Evolutionary conservation across 1,140 invertebrate species (phyloP), one percentile per base, ranked within the genome.

Genomic region (Episyrphus balteatus): DNA sequence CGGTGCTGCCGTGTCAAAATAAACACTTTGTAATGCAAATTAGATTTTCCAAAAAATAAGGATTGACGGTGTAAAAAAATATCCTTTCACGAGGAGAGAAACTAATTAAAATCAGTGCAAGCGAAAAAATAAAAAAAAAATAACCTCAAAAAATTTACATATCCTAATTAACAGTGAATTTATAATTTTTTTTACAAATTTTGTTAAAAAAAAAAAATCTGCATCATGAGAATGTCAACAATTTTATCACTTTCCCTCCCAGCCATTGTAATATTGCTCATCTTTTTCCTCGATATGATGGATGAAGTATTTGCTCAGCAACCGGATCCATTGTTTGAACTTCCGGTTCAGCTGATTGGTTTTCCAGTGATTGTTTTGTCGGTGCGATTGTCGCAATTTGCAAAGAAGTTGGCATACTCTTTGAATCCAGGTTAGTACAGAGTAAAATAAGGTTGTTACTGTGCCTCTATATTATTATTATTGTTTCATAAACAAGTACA

Each of bases 281-380:
- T 66, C 13, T 48, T 66, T 18, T 51, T 66, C 14, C 46, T 58
- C 48, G 59, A 61, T n/a, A 58, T 57, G 14, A 52, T 64, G 13
- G 60, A 61, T 45, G 51, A 62, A 50, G 59, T 56, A 17, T 18
- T 62, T 42, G 55, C 61, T 37, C 63, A 64, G 43, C 60, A 68
- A 15, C 65, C 73, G 3, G 80, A 84, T 56, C 75, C 77, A 13
- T 55, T 74, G 0, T 85, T 88, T 56, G 81, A 87, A 60, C 55
- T 89, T 36, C 86, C 86, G 1, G 83, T 89, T 11, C 84, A 89
- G 61, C 67, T 89, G 33, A 71, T 89, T 9, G 86, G 86, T 39
- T 89, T 89, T 58, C 86, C 86, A 0, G 77, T 88, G 33, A 88
- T 89, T 54, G 83, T 88, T 42, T 60, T 85, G 19, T 83, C 84